Conservation (phyloP, 1,140 invertebrate species). For the Calosoma granatense region DNA sequence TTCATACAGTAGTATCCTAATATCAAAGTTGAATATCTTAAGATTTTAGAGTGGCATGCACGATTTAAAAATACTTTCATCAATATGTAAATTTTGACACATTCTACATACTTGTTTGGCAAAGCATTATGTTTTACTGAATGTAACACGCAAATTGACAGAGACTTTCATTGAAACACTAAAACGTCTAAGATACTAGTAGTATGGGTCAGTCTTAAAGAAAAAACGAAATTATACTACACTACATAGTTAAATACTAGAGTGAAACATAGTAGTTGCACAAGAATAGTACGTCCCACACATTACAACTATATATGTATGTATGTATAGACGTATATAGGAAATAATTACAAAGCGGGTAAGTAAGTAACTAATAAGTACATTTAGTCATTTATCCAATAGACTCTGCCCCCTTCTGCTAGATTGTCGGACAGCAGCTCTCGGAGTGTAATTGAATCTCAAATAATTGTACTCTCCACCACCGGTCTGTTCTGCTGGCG, state of each 20-base stretch:
- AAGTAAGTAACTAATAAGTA: background rate
- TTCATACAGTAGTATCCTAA: background rate
- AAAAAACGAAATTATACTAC: background rate
- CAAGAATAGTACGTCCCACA: background rate
- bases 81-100: conserved; percentile 8
- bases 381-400: conserved; percentile 6
- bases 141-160: background rate
- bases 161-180: background rate
- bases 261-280: background rate
- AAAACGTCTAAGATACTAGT: background rate
- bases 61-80: background rate
- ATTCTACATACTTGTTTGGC: background rate
- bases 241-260: background rate
- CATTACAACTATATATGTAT: no score
- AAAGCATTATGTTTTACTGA: background rate
- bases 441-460: conserved; percentile 2
- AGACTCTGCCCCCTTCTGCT: background rate
- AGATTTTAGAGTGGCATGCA: background rate
- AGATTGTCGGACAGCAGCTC: background rate
- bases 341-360: background rate
- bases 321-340: no score
- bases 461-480: background rate
- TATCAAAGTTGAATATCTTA: background rate
- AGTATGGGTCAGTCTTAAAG: background rate
- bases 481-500: background rate